Percentiles rank a stretch among this genome's conserved stretches.
phyloP scores from a whole-genome alignment of 2,888 invertebrate genomes.

The Caenorhabditis japonica region DNA sequence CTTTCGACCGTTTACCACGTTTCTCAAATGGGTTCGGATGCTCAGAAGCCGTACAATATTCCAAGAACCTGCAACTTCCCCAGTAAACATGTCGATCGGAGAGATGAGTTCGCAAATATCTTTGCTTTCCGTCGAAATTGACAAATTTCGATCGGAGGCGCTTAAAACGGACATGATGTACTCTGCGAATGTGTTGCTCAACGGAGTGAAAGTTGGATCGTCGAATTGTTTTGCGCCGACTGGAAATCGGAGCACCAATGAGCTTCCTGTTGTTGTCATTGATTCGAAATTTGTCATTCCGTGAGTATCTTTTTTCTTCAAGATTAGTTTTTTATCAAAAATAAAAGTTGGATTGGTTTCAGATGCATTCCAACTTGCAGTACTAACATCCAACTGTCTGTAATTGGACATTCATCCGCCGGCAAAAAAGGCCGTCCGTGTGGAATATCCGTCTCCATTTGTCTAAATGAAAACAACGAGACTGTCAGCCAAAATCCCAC shows the following conservation, averaged over 20 bases:
- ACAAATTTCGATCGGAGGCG: slow-evolving; percentile 51
- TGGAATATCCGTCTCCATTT: slow-evolving; percentile 23
- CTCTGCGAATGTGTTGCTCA: slow-evolving; percentile 43
- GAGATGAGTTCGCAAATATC: slow-evolving; percentile 44
- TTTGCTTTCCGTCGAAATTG: slow-evolving; percentile 43
- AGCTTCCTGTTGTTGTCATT: slow-evolving; percentile 48
- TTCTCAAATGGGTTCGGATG: slow-evolving; percentile 48
- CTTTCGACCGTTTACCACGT: slow-evolving; percentile 42
- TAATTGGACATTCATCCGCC: slow-evolving; percentile 21
- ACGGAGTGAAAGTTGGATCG: slow-evolving; percentile 51
- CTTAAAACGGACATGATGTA: slow-evolving; percentile 51
- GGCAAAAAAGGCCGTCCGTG: slow-evolving; percentile 45
- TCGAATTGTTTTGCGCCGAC: slow-evolving; percentile 40
- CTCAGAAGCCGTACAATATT: slow-evolving; percentile 43
- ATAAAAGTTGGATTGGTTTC: background rate
- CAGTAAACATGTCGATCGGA: slow-evolving; percentile 16
- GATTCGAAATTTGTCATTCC: slow-evolving; percentile 57
- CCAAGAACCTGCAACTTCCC: slow-evolving; percentile 42
- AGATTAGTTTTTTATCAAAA: background rate
- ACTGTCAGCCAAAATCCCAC: slow-evolving; percentile 8
- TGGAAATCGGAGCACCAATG: slow-evolving; percentile 32
- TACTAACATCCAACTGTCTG: slow-evolving; percentile 34
- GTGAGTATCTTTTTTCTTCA: slow-evolving; percentile 35
- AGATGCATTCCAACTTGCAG: slow-evolving; percentile 47
- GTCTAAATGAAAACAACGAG: slow-evolving; percentile 20